These are phyloP conservation scores for Falcunculus frontatus DNA, from an alignment of 2,113 vertebrate genomes.

Conservation along the genomic window DNA sequence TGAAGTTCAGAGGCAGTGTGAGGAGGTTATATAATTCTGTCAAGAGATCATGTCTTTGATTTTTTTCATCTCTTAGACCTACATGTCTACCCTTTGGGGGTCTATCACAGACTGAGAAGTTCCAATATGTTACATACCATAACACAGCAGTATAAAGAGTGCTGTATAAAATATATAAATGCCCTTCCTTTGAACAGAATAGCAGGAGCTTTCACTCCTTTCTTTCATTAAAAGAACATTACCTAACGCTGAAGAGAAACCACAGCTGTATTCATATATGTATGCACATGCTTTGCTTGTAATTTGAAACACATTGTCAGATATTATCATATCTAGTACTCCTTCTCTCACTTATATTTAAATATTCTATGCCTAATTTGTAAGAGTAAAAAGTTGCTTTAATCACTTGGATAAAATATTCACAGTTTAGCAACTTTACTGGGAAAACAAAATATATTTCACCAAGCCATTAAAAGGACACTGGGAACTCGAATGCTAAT, in stretches of 20 bases:
- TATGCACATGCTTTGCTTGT: slow-evolving; percentile 7
- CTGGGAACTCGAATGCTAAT: not conserved
- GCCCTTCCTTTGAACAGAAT: slow-evolving; percentile 48
- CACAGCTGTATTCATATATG: slow-evolving; percentile 36
- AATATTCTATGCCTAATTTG: not conserved
- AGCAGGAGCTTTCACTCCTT: slow-evolving; percentile 26
- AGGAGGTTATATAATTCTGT: slow-evolving; percentile 53
- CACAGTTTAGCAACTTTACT: not conserved
- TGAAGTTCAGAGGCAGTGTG: slow-evolving; percentile 27
- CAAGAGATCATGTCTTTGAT: slow-evolving; percentile 45
- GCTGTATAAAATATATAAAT: slow-evolving; percentile 35
- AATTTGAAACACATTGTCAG: slow-evolving; percentile 52
- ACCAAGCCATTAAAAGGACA: not conserved
- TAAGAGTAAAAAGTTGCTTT: not conserved
- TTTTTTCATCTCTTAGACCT: slow-evolving; percentile 42
- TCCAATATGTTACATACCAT: slow-evolving; percentile 55
- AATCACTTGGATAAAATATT: not conserved
- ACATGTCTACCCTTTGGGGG: slow-evolving; percentile 35
- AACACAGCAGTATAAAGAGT: slow-evolving; percentile 24
- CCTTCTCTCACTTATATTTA: not conserved
- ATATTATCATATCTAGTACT: slow-evolving; percentile 6
- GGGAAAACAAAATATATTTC: slow-evolving; percentile 4
- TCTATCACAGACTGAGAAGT: slow-evolving; percentile 38
- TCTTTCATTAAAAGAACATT: slow-evolving; percentile 39
- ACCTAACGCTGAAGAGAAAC: slow-evolving; percentile 32